These are phyloP conservation scores for Panagrolaimus sp. DNA, from an alignment of 1,140 invertebrate genomes.

Conservation along the genomic window DNA sequence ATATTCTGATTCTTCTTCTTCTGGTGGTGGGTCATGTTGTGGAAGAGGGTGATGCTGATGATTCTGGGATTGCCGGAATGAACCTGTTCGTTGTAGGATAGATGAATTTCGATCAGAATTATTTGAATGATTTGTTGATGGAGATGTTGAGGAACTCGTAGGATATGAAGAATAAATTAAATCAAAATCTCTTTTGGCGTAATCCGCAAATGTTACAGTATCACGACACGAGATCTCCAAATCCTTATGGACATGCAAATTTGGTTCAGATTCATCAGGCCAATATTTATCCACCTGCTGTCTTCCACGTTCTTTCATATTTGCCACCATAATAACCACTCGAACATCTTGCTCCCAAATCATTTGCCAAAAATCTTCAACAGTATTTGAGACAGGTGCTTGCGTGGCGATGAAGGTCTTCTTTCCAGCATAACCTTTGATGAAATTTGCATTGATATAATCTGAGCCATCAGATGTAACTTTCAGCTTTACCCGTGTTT, in stretches of 20 bases:
- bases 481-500: constrained; percentile 46
- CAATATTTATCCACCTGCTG: constrained; percentile 54
- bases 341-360: constrained; percentile 89
- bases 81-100: too few species aligned
- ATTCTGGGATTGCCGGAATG: too few species aligned
- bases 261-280: constrained; percentile 38
- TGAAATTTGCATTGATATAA: constrained; percentile 57
- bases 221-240: constrained; percentile 17
- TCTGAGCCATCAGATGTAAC: constrained; percentile 36
- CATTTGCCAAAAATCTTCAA: constrained; percentile 98
- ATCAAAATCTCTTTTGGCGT: constrained; percentile 29
- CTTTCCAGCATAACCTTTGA: constrained; percentile 50
- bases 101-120: too few species aligned
- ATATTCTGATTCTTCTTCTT: constrained; percentile 38
- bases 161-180: constrained; percentile 1
- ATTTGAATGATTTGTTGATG: background rate
- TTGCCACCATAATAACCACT: constrained; percentile 79
- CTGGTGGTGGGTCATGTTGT: too few species aligned
- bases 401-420: constrained; percentile 66
- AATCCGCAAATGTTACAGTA: constrained; percentile 31
- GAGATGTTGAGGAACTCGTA: background rate
- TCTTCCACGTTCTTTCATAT: constrained; percentile 47
- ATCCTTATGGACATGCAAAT: constrained; percentile 20
- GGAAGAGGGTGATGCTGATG: too few species aligned
- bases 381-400: constrained; percentile 86